Conservation (phyloP, 2,888 invertebrate species). For the Leptogaster cylindrica region DNA sequence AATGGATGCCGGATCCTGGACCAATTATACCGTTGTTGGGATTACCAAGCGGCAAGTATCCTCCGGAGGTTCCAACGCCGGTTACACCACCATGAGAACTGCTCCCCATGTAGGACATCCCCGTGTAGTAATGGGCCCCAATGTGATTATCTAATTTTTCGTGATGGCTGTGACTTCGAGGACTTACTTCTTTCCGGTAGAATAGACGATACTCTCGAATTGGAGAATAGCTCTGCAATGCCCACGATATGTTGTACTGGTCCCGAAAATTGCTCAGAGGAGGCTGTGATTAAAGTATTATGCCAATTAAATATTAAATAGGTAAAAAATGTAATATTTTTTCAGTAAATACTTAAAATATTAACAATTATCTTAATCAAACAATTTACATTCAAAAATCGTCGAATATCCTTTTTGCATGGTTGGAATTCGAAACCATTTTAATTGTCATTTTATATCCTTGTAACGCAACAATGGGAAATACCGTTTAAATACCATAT, state of each 20-base stretch:
- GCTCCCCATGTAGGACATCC: conserved; percentile 35
- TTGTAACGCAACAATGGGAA: too few species aligned
- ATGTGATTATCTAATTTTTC: conserved; percentile 46
- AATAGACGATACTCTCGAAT: too few species aligned
- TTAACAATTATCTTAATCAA: too few species aligned
- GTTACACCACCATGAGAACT: conserved; percentile 12
- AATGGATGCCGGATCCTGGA: conserved; percentile 31
- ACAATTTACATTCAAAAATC: too few species aligned
- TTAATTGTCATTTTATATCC: too few species aligned
- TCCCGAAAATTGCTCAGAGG: conserved; percentile 62
- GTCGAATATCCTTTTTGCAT: too few species aligned
- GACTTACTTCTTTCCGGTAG: conserved; percentile 61
- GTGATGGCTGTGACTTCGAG: conserved; percentile 43
- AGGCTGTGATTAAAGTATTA: conserved; percentile 52
- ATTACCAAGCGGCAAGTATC: conserved; percentile 12
- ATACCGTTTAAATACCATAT: too few species aligned
- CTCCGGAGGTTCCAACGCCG: conserved; percentile 10
- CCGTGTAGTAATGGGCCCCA: conserved; percentile 39
- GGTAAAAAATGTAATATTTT: too few species aligned
- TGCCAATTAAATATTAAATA: too few species aligned
- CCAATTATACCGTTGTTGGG: conserved; percentile 27
- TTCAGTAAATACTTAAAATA: too few species aligned
- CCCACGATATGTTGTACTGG: conserved; percentile 65
- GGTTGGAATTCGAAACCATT: too few species aligned
- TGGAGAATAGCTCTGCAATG: conserved; percentile 65